A percentile compares a stretch with the other conserved stretches of the same genome.
Evolutionary conservation across 2,888 invertebrate species (phyloP).

Genomic region (Coremacera marginata): DNA sequence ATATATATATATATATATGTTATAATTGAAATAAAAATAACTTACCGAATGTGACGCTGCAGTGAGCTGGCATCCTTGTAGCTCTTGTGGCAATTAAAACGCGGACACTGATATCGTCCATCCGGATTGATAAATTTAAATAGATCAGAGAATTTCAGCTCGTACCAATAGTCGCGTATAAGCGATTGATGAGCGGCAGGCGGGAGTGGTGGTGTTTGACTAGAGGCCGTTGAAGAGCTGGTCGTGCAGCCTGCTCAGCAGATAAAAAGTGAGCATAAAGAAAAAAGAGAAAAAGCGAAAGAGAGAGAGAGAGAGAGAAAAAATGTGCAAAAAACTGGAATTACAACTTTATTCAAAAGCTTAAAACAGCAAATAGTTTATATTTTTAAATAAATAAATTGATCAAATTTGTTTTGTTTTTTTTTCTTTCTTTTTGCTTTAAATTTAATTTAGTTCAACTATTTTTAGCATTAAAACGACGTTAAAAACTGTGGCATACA

Average conservation of each 20-base stretch:
- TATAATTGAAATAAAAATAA: slow-evolving; percentile 34
- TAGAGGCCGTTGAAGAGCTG: slow-evolving; percentile 63
- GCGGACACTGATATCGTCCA: slow-evolving; percentile 69
- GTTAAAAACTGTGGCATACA: neutral
- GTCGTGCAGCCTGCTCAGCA: slow-evolving; percentile 51
- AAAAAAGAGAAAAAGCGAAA: slow-evolving; percentile 3
- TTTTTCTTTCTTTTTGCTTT: slow-evolving; percentile 36
- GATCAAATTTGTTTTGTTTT: slow-evolving; percentile 47
- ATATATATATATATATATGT: neutral
- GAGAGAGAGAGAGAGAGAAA: slow-evolving; percentile 35
- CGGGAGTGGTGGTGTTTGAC: slow-evolving; percentile 64
- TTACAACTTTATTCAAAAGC: slow-evolving; percentile 34
- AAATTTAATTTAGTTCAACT: neutral
- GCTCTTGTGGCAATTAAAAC: slow-evolving; percentile 69
- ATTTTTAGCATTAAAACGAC: slow-evolving; percentile 12
- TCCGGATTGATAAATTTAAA: slow-evolving; percentile 69
- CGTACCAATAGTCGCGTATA: slow-evolving; percentile 69
- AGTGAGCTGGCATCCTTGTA: slow-evolving; percentile 70
- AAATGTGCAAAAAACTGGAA: slow-evolving; percentile 35
- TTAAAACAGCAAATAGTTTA: slow-evolving; percentile 30
- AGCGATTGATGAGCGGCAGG: slow-evolving; percentile 60
- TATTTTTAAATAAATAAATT: slow-evolving; percentile 42
- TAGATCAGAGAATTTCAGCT: slow-evolving; percentile 69
- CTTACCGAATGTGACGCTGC: slow-evolving; percentile 70
- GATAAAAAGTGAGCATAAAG: neutral